phyloP scores from a whole-genome alignment of 2,797 vertebrate species.

The Nasua narica region DNA sequence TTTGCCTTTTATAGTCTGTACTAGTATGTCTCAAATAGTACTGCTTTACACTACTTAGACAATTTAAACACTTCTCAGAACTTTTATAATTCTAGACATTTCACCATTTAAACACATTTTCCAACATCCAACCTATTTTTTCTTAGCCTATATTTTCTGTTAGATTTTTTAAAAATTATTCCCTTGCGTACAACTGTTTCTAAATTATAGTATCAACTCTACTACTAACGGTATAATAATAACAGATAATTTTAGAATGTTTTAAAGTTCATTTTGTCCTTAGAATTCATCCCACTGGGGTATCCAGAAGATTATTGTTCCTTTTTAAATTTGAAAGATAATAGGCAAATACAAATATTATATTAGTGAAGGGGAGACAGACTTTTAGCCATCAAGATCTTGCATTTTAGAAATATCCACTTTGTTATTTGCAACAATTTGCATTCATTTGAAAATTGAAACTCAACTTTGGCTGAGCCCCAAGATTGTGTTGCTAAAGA shows the following conservation, averaged over 20 bases:
- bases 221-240: background rate
- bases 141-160: background rate
- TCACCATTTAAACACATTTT: background rate
- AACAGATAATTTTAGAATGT: background rate
- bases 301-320: background rate
- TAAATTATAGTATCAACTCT: background rate
- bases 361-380: background rate
- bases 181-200: background rate
- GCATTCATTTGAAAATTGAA: conserved; percentile 5
- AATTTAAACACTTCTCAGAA: background rate
- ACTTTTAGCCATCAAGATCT: background rate
- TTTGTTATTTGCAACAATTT: conserved; percentile 24
- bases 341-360: background rate
- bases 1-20: background rate
- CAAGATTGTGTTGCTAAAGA: background rate
- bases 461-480: background rate
- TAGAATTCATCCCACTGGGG: background rate
- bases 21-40: background rate
- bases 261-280: background rate
- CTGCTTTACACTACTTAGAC: background rate
- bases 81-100: background rate
- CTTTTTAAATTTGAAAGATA: background rate
- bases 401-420: background rate
- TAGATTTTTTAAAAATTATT: background rate
- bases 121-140: background rate